Base-by-base conservation (phyloP, 2,888 invertebrate genomes). In the Dryococelus australis region DNA sequence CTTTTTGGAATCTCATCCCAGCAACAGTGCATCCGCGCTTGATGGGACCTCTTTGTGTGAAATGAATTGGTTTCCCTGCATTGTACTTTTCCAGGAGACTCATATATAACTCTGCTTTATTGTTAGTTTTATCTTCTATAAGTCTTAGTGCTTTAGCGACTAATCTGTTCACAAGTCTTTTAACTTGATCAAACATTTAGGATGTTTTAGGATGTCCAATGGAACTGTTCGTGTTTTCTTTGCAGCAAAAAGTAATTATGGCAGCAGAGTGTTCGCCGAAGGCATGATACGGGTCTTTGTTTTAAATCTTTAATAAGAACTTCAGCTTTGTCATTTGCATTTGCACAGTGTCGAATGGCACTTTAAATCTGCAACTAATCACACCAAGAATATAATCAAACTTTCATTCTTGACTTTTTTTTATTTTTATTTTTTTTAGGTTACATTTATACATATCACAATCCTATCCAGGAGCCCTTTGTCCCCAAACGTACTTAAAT, bases 81-180 rank as follows among this genome's bases (percentile, higher is more conserved):
- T 65, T 65, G 65, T 65, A 65, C 20, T 65, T 65, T 24, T 8
- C 65, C 10, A 65, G 65, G 65, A 65, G 65, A 65, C 65, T 65
- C 65, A 65, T 65, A 65, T 65, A 65, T 12, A 65, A 65, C 24
- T 65, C 65, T 20, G 65, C 65, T 65, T 65, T 13, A 16, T 65
- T 65, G 20, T 16, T 65, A 12, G 65, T 65, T 24, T 65, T 65
- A 65, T 65, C 65, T 65, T 65, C 13, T 65, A 65, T 65, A 16
- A 65, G 65, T 65, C 65, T 65, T 65, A 16, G 65, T 65, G 65
- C 65, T 65, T 65, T 65, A 65, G 65, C 65, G 16, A 65, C 65
- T 16, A 65, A 65, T 65, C 65, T 65, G 65, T 65, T 65, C 24
- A 20, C 65, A 12, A 65, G 65, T 12, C 65, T 65, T 65, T 65